Conservation (phyloP, 1,140 invertebrate species). For the Acyrthosiphon pisum region DNA sequence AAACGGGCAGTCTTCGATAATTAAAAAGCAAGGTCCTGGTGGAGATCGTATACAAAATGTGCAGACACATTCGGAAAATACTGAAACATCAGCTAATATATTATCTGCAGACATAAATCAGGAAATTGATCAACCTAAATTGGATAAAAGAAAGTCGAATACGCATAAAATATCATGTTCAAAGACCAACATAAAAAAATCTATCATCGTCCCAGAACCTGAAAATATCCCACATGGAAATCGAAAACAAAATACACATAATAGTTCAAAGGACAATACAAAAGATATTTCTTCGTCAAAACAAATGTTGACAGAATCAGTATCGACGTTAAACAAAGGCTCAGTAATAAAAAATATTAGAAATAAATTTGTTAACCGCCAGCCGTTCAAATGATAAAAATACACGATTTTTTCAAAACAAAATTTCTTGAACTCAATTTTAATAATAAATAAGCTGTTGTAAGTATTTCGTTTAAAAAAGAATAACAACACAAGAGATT, state of each 20-base stretch:
- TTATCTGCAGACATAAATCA: neutral
- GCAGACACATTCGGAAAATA: neutral
- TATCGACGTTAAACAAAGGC: neutral
- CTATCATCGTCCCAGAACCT: neutral
- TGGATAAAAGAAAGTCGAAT: neutral
- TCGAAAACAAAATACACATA: neutral
- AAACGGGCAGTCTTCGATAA: neutral
- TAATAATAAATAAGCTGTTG: neutral
- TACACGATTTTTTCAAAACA: neutral
- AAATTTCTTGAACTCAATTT: neutral
- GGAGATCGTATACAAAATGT: neutral
- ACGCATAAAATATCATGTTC: neutral
- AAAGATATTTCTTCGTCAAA: neutral
- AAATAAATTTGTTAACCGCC: neutral
- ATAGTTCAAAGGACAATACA: neutral
- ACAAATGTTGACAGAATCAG: neutral
- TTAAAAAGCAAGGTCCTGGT: conserved; percentile 6
- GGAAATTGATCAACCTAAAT: neutral
- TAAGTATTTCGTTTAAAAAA: neutral
- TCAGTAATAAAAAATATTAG: neutral
- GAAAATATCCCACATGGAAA: neutral
- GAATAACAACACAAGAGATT: neutral
- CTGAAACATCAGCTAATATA: neutral
- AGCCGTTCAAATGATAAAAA: conserved; percentile 19
- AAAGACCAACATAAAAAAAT: too few species aligned